Evolutionary conservation across 2,888 invertebrate species (phyloP), one percentile per base, ranked within the genome.

Genomic region (Cantharis flavilabris): DNA sequence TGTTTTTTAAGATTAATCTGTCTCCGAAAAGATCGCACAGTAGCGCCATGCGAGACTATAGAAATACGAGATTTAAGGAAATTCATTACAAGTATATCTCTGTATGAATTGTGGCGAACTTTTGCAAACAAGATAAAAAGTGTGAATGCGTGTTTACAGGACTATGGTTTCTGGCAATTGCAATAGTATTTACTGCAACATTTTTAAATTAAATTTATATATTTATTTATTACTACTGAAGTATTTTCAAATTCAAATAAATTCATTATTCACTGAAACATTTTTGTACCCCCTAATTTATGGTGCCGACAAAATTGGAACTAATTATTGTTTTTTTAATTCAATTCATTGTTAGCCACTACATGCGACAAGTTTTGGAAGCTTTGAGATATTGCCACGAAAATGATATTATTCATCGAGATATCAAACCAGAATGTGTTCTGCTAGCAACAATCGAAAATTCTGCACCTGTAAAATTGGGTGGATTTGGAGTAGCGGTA

Each of bases 381-480:
- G 98, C 99, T 2, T 90, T 99, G 72, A 93, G 97, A 84, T 99
- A 99, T 91, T 98, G 99, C 88, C 99, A 99, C 89, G 97, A 97
- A 88, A 98, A 98, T 88, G 96, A 98, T 89, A 98, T 99, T 84
- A 95, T 99, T 84, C 99, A 99, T 89, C 93, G 99, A 80, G 99
- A 99, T 89, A 95, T 99, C 83, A 94, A 98, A 84, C 99, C 99
- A 10, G 98, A 99, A 86, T 98, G 98, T 90, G 96, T 98, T 71
- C 91, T 99, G 71, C 90, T 99, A 77, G 98, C 99, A 62, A 97
- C 97, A 75, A 94, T 96, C 83, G 99, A 99, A 88, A 99, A 99
- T 90, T 98, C 98, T 71, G 98, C 99, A 33, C 99, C 99, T 1
- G 96, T 99, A 83, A 99, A 99, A 88, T 91, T 99, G 73, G 98